These are phyloP conservation scores for Germaria angustata DNA, from an alignment of 2,888 invertebrate genomes.

Conservation along the genomic window DNA sequence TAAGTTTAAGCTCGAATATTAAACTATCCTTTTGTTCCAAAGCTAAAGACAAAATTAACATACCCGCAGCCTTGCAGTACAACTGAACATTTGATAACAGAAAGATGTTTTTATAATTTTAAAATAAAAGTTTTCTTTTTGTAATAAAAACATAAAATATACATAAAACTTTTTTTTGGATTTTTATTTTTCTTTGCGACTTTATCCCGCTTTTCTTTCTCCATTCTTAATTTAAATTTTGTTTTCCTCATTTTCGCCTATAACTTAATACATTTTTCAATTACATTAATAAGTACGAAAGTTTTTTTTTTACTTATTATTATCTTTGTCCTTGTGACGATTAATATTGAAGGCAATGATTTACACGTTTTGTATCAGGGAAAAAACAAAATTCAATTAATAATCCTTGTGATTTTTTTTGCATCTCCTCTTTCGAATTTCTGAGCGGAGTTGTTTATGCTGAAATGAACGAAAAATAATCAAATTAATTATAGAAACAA, in stretches of 20 bases:
- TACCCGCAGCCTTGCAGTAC: background rate
- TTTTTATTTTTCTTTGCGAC: background rate
- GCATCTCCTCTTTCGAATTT: background rate
- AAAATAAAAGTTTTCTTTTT: background rate
- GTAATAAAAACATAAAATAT: background rate
- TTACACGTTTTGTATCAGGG: slow-evolving; percentile 56
- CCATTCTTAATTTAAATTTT: too few species aligned
- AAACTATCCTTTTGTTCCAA: background rate
- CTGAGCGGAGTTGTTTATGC: slow-evolving; percentile 72
- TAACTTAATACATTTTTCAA: background rate
- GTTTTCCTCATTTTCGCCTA: too few species aligned
- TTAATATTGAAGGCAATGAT: slow-evolving; percentile 62
- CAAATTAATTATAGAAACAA: slow-evolving; percentile 78
- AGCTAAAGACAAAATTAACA: background rate
- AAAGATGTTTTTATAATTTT: background rate
- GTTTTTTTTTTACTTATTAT: too few species aligned
- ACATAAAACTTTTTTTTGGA: background rate
- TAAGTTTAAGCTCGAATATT: too few species aligned
- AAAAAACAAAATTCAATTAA: slow-evolving; percentile 62
- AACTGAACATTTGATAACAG: background rate
- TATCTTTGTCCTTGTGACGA: slow-evolving; percentile 23
- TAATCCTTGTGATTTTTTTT: slow-evolving; percentile 36
- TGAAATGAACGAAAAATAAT: slow-evolving; percentile 80
- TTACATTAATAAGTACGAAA: background rate
- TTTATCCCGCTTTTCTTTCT: background rate